Evolutionary conservation across 2,113 vertebrate species (phyloP), one percentile per base, ranked within the genome.

Genomic region (Hucho hucho): DNA sequence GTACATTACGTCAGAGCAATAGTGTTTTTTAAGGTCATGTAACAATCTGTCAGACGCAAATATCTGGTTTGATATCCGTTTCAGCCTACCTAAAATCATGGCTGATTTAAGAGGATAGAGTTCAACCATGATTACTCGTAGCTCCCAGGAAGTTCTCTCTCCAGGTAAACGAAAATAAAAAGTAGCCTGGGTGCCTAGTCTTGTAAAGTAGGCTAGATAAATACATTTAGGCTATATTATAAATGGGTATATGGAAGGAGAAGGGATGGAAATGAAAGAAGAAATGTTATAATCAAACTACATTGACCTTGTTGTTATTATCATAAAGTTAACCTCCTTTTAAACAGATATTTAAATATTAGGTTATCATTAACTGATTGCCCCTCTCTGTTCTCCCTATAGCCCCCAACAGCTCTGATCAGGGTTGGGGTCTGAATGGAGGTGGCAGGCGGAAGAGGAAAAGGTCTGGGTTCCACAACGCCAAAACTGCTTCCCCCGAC

Each of bases 51-150:
- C 13, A 9, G 26, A 67, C 22, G 63, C 63, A 16, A 43, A 43
- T 69, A 69, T 69, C 37, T 69, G 67, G 37, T 47, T 22, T 24
- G 22, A 69, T 43, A 68, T 47, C 67, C 37, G 37, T 47, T 69
- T 69, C 67, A 69, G 67, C 37, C 67, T 24, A 43, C 20, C 5
- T 47, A 47, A 69, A n/a, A 47, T 47, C 67, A 24, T 47, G 67
- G 37, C 37, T 69, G 67, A 69, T 68, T 9, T 43, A n/a, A 37
- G 29, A 47, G 67, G 67, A 47, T 69, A 69, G 12, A 14, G 5
- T 47, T 18, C 37, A 46, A 69, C 67, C 37, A 69, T 69, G 67
- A 69, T 69, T n/a, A 47, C 67, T 3, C 37, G 67, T 47, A 47
- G 67, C 7, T 47, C n/a, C 32, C n/a, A 69, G 37, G 24, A 69